Evolutionary conservation across 2,888 invertebrate species (phyloP).

Genomic region (Gymnoscelis rufifasciata): DNA sequence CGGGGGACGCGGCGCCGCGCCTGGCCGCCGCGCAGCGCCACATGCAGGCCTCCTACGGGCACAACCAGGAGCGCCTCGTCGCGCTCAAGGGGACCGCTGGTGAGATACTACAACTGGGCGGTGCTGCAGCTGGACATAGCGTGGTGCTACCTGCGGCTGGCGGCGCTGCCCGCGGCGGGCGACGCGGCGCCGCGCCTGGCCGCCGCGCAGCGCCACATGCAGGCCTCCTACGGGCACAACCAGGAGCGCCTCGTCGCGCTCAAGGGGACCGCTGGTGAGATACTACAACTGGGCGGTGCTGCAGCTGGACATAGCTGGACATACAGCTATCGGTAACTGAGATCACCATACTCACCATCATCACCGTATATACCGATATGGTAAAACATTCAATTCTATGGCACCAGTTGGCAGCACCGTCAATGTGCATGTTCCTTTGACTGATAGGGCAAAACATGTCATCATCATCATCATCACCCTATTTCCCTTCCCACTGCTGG

Average conservation of each 20-base stretch:
- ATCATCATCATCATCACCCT: too few relatives aligned
- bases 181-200: conserved; percentile 81
- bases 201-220: conserved; percentile 82
- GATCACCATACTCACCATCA: too few relatives aligned
- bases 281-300: not conserved
- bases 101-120: conserved; percentile 25
- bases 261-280: conserved; percentile 59
- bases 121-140: conserved; percentile 80
- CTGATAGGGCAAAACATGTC: too few relatives aligned
- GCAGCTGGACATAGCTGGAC: conserved; percentile 88
- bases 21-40: conserved; percentile 83
- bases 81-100: conserved; percentile 61
- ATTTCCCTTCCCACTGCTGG: too few relatives aligned
- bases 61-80: conserved; percentile 48
- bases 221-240: conserved; percentile 75
- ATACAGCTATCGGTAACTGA: conserved; percentile 86
- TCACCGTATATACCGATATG: too few relatives aligned
- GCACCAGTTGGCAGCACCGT: too few relatives aligned
- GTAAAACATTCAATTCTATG: too few relatives aligned
- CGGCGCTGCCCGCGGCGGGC: conserved; percentile 81
- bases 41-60: conserved; percentile 80
- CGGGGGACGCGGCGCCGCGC: too few relatives aligned
- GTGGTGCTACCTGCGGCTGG: conserved; percentile 92
- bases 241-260: conserved; percentile 53
- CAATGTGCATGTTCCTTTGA: too few relatives aligned